These are phyloP conservation scores for Teleiodes luculella DNA, from an alignment of 2,888 invertebrate species.

Conservation along the genomic window DNA sequence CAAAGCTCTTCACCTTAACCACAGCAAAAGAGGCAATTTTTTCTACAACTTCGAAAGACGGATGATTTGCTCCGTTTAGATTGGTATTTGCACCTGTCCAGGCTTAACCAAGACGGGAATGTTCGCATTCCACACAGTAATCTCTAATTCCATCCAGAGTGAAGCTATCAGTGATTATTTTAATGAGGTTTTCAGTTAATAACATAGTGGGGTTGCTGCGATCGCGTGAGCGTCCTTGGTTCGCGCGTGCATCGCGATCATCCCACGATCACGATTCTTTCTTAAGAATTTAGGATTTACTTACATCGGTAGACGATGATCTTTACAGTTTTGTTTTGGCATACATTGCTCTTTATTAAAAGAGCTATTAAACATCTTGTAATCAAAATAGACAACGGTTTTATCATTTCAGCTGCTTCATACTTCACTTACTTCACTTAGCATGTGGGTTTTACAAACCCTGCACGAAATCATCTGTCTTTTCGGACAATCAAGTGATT, in stretches of 20 bases:
- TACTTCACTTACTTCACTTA: too few relatives aligned
- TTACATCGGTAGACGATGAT: too few relatives aligned
- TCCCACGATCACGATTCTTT: neutral
- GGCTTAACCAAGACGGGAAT: slow-evolving; percentile 38
- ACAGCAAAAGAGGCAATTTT: neutral
- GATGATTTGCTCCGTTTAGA: slow-evolving; percentile 5
- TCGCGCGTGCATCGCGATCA: slow-evolving; percentile 43
- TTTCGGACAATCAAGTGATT: too few relatives aligned
- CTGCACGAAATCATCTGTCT: too few relatives aligned
- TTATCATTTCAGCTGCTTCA: too few relatives aligned
- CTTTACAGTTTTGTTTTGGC: too few relatives aligned
- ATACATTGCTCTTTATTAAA: too few relatives aligned
- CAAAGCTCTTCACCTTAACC: neutral
- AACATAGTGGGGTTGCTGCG: slow-evolving; percentile 32
- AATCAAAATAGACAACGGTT: too few relatives aligned
- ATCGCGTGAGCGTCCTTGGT: slow-evolving; percentile 63
- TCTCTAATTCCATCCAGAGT: slow-evolving; percentile 46
- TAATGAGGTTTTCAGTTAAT: slow-evolving; percentile 57
- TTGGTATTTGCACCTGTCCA: slow-evolving; percentile 6
- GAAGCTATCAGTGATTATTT: slow-evolving; percentile 43
- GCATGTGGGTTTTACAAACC: too few relatives aligned
- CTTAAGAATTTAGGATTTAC: neutral
- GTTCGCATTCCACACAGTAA: slow-evolving; percentile 50
- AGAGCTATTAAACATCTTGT: too few relatives aligned
- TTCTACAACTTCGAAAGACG: neutral